Evolutionary conservation across 2,888 invertebrate genomes (phyloP).

Genomic region (Chloromyia formosa): DNA sequence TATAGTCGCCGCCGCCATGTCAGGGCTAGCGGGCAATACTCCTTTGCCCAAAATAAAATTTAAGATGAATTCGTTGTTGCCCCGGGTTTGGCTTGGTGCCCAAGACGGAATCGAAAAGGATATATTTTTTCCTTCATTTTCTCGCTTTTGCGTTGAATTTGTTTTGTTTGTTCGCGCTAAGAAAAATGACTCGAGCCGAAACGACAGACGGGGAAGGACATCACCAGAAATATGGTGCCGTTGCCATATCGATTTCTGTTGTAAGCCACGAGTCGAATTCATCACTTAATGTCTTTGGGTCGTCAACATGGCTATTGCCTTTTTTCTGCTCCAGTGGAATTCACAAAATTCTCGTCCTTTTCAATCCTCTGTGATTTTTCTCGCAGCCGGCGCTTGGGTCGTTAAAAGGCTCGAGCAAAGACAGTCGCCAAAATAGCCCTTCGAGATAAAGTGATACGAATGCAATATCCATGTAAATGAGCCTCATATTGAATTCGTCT

Average conservation of each 20-base stretch:
- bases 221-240: slow-evolving; percentile 33
- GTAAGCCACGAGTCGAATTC: slow-evolving; percentile 40
- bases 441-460: slow-evolving; percentile 49
- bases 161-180: slow-evolving; percentile 20
- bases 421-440: slow-evolving; percentile 46
- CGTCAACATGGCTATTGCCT: slow-evolving; percentile 46
- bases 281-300: slow-evolving; percentile 47
- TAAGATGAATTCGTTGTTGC: slow-evolving; percentile 24
- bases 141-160: neutral
- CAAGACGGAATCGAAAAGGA: slow-evolving; percentile 35
- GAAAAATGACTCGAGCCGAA: slow-evolving; percentile 16
- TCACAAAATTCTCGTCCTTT: slow-evolving; percentile 40
- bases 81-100: slow-evolving; percentile 26
- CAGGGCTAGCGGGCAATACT: slow-evolving; percentile 25
- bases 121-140: neutral
- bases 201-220: slow-evolving; percentile 1
- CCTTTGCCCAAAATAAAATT: slow-evolving; percentile 24
- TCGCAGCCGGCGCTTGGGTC: slow-evolving; percentile 42
- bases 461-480: slow-evolving; percentile 51
- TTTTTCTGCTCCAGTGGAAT: slow-evolving; percentile 36
- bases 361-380: slow-evolving; percentile 47
- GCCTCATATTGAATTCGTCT: slow-evolving; percentile 42
- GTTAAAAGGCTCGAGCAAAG: slow-evolving; percentile 36
- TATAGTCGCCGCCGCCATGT: slow-evolving; percentile 24
- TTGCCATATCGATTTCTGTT: slow-evolving; percentile 38